Conservation (phyloP, 2,797 vertebrate species). For the Acridotheres tristis region DNA sequence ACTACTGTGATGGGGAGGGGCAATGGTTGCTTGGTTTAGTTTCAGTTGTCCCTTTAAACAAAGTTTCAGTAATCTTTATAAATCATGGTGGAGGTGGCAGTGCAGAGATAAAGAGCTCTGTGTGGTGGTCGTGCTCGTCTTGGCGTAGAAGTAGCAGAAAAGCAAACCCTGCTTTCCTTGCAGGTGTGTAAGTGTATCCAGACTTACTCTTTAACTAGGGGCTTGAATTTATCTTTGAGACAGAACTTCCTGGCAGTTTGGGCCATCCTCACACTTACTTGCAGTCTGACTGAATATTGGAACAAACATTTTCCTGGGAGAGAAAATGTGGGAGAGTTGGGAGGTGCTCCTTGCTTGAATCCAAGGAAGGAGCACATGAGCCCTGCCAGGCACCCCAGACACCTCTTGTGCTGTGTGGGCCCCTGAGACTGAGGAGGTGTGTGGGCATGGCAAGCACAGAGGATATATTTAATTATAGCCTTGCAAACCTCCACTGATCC, state of each 20-base stretch:
- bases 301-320: neutral
- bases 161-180: neutral
- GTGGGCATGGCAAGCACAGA: neutral
- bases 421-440: rapidly evolving
- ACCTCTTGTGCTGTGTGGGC: neutral
- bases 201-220: neutral
- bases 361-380: neutral
- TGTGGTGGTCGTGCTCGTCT: rapidly evolving
- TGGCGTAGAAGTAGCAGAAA: neutral
- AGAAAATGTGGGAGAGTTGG: neutral
- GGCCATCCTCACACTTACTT: neutral
- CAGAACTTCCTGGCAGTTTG: neutral
- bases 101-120: neutral
- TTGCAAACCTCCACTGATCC: neutral
- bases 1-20: neutral
- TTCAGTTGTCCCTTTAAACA: neutral
- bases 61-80: neutral
- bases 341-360: neutral
- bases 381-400: neutral
- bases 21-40: neutral
- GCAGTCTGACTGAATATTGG: neutral
- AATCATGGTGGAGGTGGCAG: neutral
- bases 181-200: neutral
- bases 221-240: neutral
- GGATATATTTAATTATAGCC: neutral